Base-by-base conservation (phyloP, 2,113 vertebrate species). In the Ctenomys sociabilis region DNA sequence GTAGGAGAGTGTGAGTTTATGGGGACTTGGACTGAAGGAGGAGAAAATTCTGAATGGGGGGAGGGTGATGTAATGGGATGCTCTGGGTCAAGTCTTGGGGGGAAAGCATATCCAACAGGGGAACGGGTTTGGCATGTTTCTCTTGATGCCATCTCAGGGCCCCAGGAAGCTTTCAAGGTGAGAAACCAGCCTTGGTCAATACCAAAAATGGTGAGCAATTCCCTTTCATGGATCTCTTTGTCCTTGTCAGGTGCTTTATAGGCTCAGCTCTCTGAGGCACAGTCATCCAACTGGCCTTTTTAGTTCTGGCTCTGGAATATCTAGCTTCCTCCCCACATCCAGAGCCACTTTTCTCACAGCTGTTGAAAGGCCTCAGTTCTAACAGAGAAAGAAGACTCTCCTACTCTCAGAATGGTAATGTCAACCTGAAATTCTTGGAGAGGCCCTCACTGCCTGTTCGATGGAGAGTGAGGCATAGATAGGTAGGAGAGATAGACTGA, bases 111-210 rank as follows among this genome's bases (percentile, higher is more conserved):
- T 37, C 61, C 8, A 90, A 40, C 72, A 61, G 83, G 1, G 66
- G 77, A 93, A 91, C 93, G 80, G 96, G 97, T 88, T 77, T 68
- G 90, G 82, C 66, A 1, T 43, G 92, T 93, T 96, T 73, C 57
- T 89, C 75, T 85, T 61, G 77, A 84, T 80, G 80, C 83, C 49
- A 83, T 96, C 96, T 95, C 90, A 35, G 61, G 86, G 94, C 89
- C 93, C 85, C 91, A 77, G 86, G 81, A 87, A 91, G 43, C 80
- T 95, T 90, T 93, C 64, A 64, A 96, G 96, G 45, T 30, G 59
- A 90, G 68, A 92, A 93, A 4, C 9, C 40, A 93, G 85, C 81
- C 66, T 90, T 66, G 63, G 78, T 88, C 87, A 81, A 12, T 14
- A 84, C 45, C 75, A 77, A 93, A 3, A 5, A 28, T 35, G 24